phyloP scores from a whole-genome alignment of 2,113 vertebrate genomes.

The Sapajus apella region DNA sequence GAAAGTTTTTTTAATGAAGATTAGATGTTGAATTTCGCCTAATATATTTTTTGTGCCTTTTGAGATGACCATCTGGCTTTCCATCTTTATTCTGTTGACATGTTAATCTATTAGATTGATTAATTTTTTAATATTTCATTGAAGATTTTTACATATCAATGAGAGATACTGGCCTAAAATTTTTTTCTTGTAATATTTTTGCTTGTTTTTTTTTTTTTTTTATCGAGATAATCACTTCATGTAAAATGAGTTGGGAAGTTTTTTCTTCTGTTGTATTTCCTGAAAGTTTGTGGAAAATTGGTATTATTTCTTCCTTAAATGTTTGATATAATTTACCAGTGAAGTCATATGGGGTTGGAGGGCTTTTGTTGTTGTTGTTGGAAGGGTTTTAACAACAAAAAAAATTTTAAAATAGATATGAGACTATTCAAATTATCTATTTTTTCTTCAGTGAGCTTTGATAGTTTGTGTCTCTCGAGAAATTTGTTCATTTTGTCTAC shows the following conservation, averaged over 20 bases:
- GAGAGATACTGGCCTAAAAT: neutral
- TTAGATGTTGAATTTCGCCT: neutral
- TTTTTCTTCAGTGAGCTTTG: slow-evolving; percentile 20
- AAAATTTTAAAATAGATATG: neutral
- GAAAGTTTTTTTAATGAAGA: neutral
- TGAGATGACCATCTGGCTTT: neutral
- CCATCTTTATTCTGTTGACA: slow-evolving; percentile 6
- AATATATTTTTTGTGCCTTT: neutral
- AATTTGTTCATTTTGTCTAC: slow-evolving; percentile 39
- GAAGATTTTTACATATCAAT: neutral
- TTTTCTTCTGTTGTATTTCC: slow-evolving; percentile 2
- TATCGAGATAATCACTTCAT: neutral
- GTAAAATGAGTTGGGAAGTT: neutral
- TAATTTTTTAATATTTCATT: slow-evolving; percentile 19
- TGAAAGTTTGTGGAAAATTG: neutral
- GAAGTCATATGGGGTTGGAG: neutral
- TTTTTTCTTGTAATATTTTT: neutral
- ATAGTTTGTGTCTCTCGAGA: neutral
- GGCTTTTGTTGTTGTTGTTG: neutral
- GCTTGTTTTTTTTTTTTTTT: neutral
- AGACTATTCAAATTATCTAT: neutral
- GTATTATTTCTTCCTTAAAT: slow-evolving; percentile 12
- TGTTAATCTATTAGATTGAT: neutral
- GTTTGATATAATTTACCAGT: slow-evolving; percentile 33
- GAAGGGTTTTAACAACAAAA: neutral